Evolutionary conservation across 2,797 vertebrate species (phyloP).

Genomic region (Anguilla obscura): DNA sequence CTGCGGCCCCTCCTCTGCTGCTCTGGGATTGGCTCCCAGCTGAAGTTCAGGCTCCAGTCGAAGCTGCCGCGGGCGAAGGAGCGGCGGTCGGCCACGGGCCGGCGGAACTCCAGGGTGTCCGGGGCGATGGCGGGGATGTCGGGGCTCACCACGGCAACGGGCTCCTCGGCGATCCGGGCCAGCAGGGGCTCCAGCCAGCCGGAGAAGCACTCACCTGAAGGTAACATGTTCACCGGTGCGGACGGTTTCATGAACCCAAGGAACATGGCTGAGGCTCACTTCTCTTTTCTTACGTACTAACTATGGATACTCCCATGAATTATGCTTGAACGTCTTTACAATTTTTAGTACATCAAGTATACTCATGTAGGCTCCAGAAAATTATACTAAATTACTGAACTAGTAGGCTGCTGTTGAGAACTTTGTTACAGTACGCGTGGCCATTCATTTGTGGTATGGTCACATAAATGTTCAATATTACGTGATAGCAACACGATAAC

Average conservation of each 20-base stretch:
- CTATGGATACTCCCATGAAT: no score
- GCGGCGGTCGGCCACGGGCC: slow-evolving; percentile 58
- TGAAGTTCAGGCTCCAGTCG: slow-evolving; percentile 80
- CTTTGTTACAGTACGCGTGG: no score
- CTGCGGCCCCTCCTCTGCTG: slow-evolving; percentile 68
- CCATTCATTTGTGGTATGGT: no score
- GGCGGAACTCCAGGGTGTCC: slow-evolving; percentile 73
- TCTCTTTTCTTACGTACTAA: no score
- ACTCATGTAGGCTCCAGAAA: no score
- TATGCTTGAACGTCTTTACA: no score
- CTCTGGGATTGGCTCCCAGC: slow-evolving; percentile 74
- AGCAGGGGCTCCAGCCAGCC: slow-evolving; percentile 87
- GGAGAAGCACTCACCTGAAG: slow-evolving; percentile 82
- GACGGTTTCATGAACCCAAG: neutral
- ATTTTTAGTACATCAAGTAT: no score
- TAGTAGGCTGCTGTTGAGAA: no score
- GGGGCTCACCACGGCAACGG: slow-evolving; percentile 77
- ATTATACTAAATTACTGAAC: no score
- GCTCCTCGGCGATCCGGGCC: slow-evolving; percentile 75
- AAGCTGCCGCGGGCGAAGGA: slow-evolving; percentile 75
- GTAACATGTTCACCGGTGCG: neutral
- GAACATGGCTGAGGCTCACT: neutral
- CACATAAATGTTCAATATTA: no score
- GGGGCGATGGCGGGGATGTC: slow-evolving; percentile 74
- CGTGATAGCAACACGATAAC: no score